phyloP scores from a whole-genome alignment of 2,888 invertebrate species.

The Antheraea assamensis region DNA sequence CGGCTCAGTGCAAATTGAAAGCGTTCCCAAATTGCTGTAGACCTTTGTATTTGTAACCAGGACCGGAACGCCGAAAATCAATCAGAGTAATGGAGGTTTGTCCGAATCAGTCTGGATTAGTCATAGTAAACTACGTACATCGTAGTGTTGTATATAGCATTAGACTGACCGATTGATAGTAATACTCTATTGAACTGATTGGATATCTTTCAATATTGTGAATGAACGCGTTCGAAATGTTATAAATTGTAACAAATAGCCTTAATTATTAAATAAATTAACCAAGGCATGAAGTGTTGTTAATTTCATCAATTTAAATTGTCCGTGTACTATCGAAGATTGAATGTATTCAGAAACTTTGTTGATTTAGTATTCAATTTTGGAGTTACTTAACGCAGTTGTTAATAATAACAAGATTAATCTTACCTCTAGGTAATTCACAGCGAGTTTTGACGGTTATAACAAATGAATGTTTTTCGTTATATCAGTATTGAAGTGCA shows the following conservation, averaged over 20 bases:
- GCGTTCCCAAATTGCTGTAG: slow-evolving; percentile 70
- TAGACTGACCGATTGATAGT: slow-evolving; percentile 55
- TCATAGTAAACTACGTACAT: slow-evolving; percentile 52
- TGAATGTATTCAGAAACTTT: not conserved
- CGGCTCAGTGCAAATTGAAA: slow-evolving; percentile 75
- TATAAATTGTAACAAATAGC: too few relatives aligned
- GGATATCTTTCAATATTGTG: slow-evolving; percentile 30
- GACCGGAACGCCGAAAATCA: slow-evolving; percentile 67
- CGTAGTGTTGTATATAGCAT: slow-evolving; percentile 39
- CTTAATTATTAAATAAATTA: too few relatives aligned
- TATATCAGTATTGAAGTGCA: not conserved
- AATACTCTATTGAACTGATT: slow-evolving; percentile 58
- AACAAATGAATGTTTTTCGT: not conserved
- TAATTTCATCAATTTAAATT: too few relatives aligned
- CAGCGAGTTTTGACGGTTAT: not conserved
- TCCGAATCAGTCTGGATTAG: slow-evolving; percentile 73
- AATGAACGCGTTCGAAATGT: not conserved
- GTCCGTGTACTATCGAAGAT: too few relatives aligned
- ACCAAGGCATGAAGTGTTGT: not conserved
- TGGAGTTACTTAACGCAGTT: not conserved
- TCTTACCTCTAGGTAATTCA: not conserved
- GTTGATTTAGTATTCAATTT: not conserved
- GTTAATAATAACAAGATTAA: not conserved
- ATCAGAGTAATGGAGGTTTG: slow-evolving; percentile 76
- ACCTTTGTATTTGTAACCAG: slow-evolving; percentile 76